Conservation (phyloP, 2,888 invertebrate genomes). For the Reticulitermes lucifugus region DNA sequence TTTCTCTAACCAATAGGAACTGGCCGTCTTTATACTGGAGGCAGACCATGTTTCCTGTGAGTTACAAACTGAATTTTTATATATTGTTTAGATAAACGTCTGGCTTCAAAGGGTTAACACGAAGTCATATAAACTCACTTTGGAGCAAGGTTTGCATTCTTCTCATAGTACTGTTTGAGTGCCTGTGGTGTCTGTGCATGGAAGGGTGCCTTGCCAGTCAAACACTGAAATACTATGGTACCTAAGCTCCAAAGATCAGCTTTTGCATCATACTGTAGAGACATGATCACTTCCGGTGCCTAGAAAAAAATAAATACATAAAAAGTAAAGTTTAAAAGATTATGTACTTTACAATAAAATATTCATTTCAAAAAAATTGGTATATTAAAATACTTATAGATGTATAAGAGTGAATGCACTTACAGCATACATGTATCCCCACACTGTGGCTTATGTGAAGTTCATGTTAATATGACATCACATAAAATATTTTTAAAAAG, state of each 20-base stretch:
- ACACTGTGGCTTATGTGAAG: no score
- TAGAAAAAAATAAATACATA: constrained; percentile 59
- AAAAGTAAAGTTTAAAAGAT: neutral
- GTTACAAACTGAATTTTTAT: no score
- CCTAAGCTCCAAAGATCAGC: constrained; percentile 99
- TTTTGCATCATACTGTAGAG: constrained; percentile 97
- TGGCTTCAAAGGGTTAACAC: neutral
- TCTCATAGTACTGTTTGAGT: constrained; percentile 96
- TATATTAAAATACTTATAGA: neutral
- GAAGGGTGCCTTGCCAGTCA: constrained; percentile 99
- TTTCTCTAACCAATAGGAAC: no score
- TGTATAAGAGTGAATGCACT: neutral
- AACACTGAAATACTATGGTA: constrained; percentile 98
- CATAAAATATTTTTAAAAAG: no score
- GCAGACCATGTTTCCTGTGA: no score
- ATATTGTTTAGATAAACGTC: no score
- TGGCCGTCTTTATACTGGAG: no score
- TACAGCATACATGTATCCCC: no score
- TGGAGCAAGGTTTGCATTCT: constrained; percentile 89
- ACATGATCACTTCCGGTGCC: constrained; percentile 99
- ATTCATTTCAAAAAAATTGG: no score
- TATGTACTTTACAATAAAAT: neutral
- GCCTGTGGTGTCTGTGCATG: constrained; percentile 98
- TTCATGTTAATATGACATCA: no score
- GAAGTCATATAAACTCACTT: constrained; percentile 71